Conservation (phyloP, 2,888 invertebrate genomes). For the Pandemis cinnamomeana region DNA sequence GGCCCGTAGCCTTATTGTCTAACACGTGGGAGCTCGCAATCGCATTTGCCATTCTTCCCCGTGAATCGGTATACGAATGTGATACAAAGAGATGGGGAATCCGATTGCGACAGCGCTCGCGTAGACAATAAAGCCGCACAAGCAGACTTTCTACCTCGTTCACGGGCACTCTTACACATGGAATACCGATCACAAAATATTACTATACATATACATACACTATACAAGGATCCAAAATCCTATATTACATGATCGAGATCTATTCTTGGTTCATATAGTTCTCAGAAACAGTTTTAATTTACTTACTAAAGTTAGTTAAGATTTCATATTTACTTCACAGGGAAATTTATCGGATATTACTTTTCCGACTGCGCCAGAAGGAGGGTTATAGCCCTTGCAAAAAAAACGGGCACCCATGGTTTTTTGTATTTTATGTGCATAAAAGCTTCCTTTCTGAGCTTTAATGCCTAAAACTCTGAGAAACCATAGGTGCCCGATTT, state of each 20-base stretch:
- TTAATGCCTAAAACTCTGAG: too few relatives aligned
- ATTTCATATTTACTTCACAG: neutral
- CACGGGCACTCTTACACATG: too few relatives aligned
- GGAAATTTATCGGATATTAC: neutral
- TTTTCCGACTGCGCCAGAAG: too few relatives aligned
- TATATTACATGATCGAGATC: slow-evolving; percentile 29
- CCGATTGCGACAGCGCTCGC: too few relatives aligned
- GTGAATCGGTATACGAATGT: too few relatives aligned
- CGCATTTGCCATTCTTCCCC: neutral
- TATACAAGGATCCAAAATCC: neutral
- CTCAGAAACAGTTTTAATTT: neutral
- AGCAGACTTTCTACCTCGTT: neutral
- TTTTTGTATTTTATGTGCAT: too few relatives aligned
- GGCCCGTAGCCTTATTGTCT: neutral
- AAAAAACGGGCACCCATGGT: too few relatives aligned
- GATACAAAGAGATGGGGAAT: too few relatives aligned
- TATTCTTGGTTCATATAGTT: slow-evolving; percentile 12
- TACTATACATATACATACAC: neutral
- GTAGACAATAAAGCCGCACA: too few relatives aligned
- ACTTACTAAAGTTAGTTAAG: neutral
- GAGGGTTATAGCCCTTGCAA: too few relatives aligned
- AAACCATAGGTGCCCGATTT: too few relatives aligned
- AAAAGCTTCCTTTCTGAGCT: too few relatives aligned
- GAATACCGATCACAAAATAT: neutral
- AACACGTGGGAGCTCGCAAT: neutral